Evolutionary conservation across 2,888 invertebrate genomes (phyloP), one percentile per base, ranked within the genome.

Genomic region (Campopleginae sp.): DNA sequence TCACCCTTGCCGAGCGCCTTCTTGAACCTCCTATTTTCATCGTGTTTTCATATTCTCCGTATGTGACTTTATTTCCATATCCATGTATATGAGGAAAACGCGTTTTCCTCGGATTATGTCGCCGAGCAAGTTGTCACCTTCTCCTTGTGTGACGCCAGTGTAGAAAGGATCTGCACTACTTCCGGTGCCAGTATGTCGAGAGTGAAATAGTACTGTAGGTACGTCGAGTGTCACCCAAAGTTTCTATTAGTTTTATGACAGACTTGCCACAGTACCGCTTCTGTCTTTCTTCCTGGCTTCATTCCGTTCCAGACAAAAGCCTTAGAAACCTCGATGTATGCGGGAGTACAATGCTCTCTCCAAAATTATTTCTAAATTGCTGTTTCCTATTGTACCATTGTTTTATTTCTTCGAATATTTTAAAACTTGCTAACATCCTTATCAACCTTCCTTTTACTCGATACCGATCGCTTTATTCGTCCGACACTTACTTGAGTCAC

Each of bases 191-290:
- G 51, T n/a, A 58, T 42, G 76, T 66, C 80, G 71, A 76, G 68
- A n/a, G 63, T 78, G 63, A 80, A 84, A 84, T 81, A 78, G 77
- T 74, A 51, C 68, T 70, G 74, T 79, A 83, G 78, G 82, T 83
- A 78, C 66, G 46, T 23, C 77, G 68, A 51, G 61, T 61, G 68
- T 33, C 14, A 54, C 51, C 76, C 23, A 54, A 54, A 77, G 70
- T 71, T 80, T 84, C 77, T 77, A 76, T 84, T 84, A 84, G 80
- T 81, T 81, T 84, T 84, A 81, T 78, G 84, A 81, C 81, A 74
- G 31, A 12, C 48, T 70, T 65, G 81, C 63, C 44, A 42, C 61
- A 54, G 46, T 65, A 33, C 42, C 54, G 61, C 76, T 72, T 54
- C 76, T 61, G 14, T 42, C 31, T 19, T 66, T 77, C 61, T 48